A percentile compares a stretch with the other conserved stretches of the same genome.
Evolutionary conservation across 2,888 invertebrate genomes (phyloP).

Genomic region (Acrocera orbiculus): DNA sequence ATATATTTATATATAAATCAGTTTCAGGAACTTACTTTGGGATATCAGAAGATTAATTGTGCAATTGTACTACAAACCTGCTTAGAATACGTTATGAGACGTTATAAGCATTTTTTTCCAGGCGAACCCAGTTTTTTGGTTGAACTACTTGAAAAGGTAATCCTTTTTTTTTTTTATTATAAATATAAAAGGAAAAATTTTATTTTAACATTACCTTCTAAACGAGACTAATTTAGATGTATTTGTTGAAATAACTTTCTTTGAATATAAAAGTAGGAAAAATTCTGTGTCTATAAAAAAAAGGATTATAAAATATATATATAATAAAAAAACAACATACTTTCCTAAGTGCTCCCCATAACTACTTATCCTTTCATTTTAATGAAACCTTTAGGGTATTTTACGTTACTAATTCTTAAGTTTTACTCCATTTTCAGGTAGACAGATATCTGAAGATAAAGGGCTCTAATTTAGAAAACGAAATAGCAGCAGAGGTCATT

Average conservation of each 20-base stretch:
- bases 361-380: too few species aligned
- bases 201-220: too few species aligned
- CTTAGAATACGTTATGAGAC: slow-evolving; percentile 24
- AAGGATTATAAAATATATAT: too few species aligned
- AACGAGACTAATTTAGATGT: too few species aligned
- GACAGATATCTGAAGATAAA: slow-evolving; percentile 29
- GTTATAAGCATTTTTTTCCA: slow-evolving; percentile 25
- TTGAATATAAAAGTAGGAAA: too few species aligned
- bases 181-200: too few species aligned
- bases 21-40: slow-evolving; percentile 26
- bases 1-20: slow-evolving; percentile 3
- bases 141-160: slow-evolving; percentile 29
- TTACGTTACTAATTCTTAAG: too few species aligned
- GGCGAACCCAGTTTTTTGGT: slow-evolving; percentile 30
- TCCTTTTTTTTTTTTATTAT: slow-evolving; percentile 9
- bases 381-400: too few species aligned
- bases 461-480: slow-evolving; percentile 32
- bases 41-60: slow-evolving; percentile 30
- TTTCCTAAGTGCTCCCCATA: too few species aligned
- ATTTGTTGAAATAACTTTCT: too few species aligned
- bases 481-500: slow-evolving; percentile 37
- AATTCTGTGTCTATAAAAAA: too few species aligned
- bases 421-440: slow-evolving; percentile 23
- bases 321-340: too few species aligned
- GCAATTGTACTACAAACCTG: slow-evolving; percentile 28